phyloP scores from a whole-genome alignment of 2,797 vertebrate genomes.

The Anguilla marmorata region DNA sequence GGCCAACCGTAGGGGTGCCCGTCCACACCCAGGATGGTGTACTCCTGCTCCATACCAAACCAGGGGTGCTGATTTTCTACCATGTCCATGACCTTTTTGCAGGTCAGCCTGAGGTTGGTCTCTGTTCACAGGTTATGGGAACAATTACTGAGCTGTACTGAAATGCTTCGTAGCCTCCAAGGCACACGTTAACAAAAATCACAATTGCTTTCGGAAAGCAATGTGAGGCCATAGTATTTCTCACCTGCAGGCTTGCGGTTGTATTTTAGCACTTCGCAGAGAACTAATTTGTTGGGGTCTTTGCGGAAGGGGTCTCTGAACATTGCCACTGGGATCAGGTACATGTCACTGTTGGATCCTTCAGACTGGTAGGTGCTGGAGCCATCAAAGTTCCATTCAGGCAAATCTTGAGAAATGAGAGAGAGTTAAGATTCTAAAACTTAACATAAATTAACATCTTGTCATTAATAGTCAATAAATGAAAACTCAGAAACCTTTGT shows the following conservation, averaged over 20 bases:
- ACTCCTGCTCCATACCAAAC: slow-evolving; percentile 99
- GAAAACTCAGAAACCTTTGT: background rate
- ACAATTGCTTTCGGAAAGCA: background rate
- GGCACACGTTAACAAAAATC: background rate
- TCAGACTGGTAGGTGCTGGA: slow-evolving; percentile 94
- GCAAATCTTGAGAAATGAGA: slow-evolving; percentile 76
- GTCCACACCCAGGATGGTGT: slow-evolving; percentile 90
- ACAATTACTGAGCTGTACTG: background rate
- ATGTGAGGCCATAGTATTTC: background rate
- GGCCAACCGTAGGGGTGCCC: slow-evolving; percentile 99
- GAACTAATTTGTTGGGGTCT: slow-evolving; percentile 95
- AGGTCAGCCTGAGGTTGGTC: slow-evolving; percentile 85
- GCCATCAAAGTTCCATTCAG: slow-evolving; percentile 98
- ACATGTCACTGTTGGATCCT: slow-evolving; percentile 99
- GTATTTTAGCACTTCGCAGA: slow-evolving; percentile 96
- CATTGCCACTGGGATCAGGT: slow-evolving; percentile 87
- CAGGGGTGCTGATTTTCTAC: slow-evolving; percentile 85
- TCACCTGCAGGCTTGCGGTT: slow-evolving; percentile 90
- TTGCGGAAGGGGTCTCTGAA: slow-evolving; percentile 94
- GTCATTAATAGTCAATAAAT: background rate
- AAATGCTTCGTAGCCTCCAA: background rate
- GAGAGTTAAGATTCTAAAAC: background rate
- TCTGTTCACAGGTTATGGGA: slow-evolving; percentile 64
- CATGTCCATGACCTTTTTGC: slow-evolving; percentile 91
- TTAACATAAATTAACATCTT: background rate